Evolutionary conservation across 1,140 invertebrate genomes (phyloP).

Genomic region (Metopolophium dirhodum): DNA sequence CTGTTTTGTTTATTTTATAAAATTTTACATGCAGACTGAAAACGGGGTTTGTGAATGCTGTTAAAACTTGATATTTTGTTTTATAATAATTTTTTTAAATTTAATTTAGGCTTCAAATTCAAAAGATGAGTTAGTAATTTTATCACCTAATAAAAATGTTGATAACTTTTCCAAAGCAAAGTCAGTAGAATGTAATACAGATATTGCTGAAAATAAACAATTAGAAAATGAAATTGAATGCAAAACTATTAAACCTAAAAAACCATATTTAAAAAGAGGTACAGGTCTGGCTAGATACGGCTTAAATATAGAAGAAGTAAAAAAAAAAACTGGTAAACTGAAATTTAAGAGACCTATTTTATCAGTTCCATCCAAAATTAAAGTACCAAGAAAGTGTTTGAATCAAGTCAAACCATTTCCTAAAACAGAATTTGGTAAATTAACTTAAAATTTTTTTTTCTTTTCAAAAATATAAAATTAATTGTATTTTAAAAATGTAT

Average conservation of each 20-base stretch:
- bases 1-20: not conserved
- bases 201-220: not conserved
- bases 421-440: constrained; percentile 30
- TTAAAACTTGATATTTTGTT: not conserved
- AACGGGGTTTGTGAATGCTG: not conserved
- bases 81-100: not conserved
- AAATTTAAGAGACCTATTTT: constrained; percentile 6
- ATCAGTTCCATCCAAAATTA: constrained; percentile 41
- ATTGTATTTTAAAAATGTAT: not conserved
- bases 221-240: constrained; percentile 1
- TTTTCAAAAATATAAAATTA: not conserved
- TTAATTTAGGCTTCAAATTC: constrained; percentile 25
- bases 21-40: not conserved
- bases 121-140: not conserved
- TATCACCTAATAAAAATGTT: constrained; percentile 21
- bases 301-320: constrained; percentile 47
- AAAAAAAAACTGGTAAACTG: constrained; percentile 34
- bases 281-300: constrained; percentile 55
- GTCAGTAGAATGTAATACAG: not conserved
- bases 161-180: not conserved
- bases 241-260: constrained; percentile 31
- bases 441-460: not conserved
- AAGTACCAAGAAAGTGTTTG: constrained; percentile 30
- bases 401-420: constrained; percentile 29
- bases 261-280: constrained; percentile 56